phyloP scores from a whole-genome alignment of 2,888 invertebrate genomes.

The Ethmia dodecea region DNA sequence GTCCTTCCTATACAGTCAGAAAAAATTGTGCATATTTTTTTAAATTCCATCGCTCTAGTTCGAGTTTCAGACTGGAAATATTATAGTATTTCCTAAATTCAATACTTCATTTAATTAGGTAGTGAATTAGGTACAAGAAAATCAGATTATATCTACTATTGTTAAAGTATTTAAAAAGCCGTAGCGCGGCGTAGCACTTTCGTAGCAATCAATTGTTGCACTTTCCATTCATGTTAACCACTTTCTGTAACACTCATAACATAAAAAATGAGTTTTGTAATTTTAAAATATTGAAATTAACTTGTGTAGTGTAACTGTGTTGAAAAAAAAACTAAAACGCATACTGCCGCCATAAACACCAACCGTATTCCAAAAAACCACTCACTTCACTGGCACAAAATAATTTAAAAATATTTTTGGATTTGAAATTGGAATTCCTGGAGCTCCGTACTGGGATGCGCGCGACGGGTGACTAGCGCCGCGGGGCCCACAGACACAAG shows the following conservation, averaged over 20 bases:
- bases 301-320: constrained; percentile 10
- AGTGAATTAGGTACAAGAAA: not conserved
- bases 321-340: constrained; percentile 36
- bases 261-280: not conserved
- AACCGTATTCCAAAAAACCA: constrained; percentile 54
- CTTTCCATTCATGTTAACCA: not conserved
- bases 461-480: constrained; percentile 51
- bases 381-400: constrained; percentile 60
- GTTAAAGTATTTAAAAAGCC: not conserved
- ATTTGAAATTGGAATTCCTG: constrained; percentile 39
- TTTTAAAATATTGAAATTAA: not conserved
- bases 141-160: not conserved
- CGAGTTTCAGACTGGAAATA: too few relatives aligned
- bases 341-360: constrained; percentile 63
- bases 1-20: too few relatives aligned
- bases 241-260: not conserved
- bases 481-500: constrained; percentile 32
- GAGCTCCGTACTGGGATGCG: constrained; percentile 49
- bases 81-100: too few relatives aligned
- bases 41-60: too few relatives aligned
- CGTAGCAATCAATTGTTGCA: constrained; percentile 6
- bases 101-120: too few relatives aligned
- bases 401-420: constrained; percentile 16
- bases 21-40: too few relatives aligned
- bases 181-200: constrained; percentile 9